phyloP scores from a whole-genome alignment of 2,113 vertebrate genomes.

The Pelecanoides urinatrix region DNA sequence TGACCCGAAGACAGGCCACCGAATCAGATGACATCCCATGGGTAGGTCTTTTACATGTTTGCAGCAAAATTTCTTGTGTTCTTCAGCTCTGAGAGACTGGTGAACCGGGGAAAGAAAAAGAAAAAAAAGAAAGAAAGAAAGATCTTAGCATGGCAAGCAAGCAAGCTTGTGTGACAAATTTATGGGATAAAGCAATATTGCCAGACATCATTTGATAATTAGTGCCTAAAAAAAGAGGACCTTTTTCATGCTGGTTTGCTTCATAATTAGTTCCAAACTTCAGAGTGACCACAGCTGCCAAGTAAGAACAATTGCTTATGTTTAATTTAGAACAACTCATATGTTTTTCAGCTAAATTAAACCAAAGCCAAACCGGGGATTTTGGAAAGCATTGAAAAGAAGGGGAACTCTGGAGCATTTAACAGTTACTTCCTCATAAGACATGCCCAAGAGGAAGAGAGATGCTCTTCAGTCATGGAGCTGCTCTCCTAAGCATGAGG shows the following conservation, averaged over 20 bases:
- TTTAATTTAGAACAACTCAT: slow-evolving; percentile 12
- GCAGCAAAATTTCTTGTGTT: not conserved
- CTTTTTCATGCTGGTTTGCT: not conserved
- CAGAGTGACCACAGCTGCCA: not conserved
- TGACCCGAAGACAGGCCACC: not conserved
- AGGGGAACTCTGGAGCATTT: slow-evolving; percentile 29
- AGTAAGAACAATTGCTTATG: not conserved
- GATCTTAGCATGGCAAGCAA: not conserved
- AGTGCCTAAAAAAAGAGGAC: not conserved
- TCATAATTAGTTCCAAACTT: slow-evolving; percentile 33
- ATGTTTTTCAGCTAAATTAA: not conserved
- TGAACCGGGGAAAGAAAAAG: not conserved
- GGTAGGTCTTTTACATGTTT: not conserved
- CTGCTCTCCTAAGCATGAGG: slow-evolving; percentile 33
- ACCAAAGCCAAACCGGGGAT: not conserved
- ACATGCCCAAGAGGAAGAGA: slow-evolving; percentile 33
- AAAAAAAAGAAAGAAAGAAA: not conserved
- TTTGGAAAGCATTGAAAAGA: not conserved
- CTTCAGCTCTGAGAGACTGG: not conserved
- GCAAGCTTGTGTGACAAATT: not conserved
- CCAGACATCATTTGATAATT: not conserved
- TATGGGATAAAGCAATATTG: not conserved
- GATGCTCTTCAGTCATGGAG: slow-evolving; percentile 38
- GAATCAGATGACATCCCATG: not conserved
- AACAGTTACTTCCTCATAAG: slow-evolving; percentile 43